These are phyloP conservation scores for Corapipo altera DNA, from an alignment of 2,113 vertebrate species.

Conservation along the genomic window DNA sequence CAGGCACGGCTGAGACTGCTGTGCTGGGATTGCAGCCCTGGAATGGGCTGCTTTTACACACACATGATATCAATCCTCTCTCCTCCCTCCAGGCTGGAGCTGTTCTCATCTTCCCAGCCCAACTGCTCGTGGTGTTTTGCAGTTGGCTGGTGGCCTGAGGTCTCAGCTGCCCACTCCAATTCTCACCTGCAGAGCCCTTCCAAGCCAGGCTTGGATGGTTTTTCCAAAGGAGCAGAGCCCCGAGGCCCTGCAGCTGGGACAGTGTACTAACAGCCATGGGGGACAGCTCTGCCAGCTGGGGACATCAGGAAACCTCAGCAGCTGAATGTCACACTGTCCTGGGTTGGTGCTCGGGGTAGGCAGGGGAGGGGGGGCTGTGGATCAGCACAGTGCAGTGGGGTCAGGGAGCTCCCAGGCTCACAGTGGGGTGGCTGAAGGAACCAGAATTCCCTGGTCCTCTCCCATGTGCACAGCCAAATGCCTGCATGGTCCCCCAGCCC, in stretches of 20 bases:
- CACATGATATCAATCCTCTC: not conserved
- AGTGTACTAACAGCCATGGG: accelerated
- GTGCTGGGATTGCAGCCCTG: not conserved
- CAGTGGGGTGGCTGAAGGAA: accelerated
- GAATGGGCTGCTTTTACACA: not conserved
- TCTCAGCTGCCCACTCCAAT: not conserved
- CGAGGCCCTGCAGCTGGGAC: not conserved
- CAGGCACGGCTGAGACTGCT: not conserved
- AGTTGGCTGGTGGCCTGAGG: not conserved
- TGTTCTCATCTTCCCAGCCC: not conserved
- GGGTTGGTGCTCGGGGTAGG: accelerated
- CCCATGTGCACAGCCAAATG: accelerated
- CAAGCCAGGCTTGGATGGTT: not conserved
- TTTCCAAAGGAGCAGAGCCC: not conserved
- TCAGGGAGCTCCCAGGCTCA: not conserved
- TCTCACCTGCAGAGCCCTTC: not conserved
- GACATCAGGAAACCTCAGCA: not conserved
- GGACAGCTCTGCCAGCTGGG: not conserved
- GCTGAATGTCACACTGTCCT: not conserved
- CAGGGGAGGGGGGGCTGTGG: not conserved
- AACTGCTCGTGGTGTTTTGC: not conserved
- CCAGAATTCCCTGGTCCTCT: not conserved
- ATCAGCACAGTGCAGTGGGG: accelerated
- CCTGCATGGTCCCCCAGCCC: not conserved
- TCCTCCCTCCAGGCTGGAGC: not conserved